Conservation (phyloP, 2,888 invertebrate species). For the Glomeris marginata region DNA sequence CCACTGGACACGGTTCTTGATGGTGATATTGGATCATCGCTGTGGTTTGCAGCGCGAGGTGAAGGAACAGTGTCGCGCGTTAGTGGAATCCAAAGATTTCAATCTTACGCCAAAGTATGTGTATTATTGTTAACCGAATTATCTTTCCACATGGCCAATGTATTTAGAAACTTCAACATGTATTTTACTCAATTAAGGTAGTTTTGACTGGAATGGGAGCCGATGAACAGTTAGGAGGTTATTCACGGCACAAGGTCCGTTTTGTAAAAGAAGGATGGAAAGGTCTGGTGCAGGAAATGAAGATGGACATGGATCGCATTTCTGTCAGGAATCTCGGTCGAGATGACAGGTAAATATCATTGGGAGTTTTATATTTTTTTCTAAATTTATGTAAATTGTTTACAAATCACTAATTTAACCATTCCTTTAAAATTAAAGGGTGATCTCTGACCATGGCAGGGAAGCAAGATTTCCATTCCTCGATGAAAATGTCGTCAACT, state of each 20-base stretch:
- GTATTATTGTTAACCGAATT: not conserved
- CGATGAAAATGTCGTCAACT: constrained; percentile 41
- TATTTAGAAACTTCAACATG: constrained; percentile 1
- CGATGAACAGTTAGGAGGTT: constrained; percentile 93
- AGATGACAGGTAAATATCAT: constrained; percentile 57
- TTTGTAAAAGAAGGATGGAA: constrained; percentile 31
- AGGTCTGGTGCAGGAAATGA: constrained; percentile 45
- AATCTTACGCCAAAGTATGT: constrained; percentile 48
- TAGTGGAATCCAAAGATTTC: constrained; percentile 24
- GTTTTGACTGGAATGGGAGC: constrained; percentile 85
- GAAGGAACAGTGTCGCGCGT: constrained; percentile 31
- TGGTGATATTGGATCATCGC: constrained; percentile 84
- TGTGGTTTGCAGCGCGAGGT: constrained; percentile 86
- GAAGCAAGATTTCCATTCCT: constrained; percentile 44
- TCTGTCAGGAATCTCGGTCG: constrained; percentile 81
- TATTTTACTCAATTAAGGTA: constrained; percentile 37
- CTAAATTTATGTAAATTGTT: not conserved
- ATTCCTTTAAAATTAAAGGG: constrained; percentile 35
- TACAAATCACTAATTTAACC: not conserved
- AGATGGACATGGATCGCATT: constrained; percentile 68
- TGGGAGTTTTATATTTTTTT: not conserved
- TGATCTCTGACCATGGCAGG: constrained; percentile 71
- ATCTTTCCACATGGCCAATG: constrained; percentile 2
- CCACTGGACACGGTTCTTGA: constrained; percentile 80
- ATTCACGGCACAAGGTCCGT: constrained; percentile 68